Percentiles rank a stretch among this genome's conserved stretches.
Evolutionary conservation across 1,140 invertebrate genomes (phyloP).

Genomic region (Leptonema lineaticorne): DNA sequence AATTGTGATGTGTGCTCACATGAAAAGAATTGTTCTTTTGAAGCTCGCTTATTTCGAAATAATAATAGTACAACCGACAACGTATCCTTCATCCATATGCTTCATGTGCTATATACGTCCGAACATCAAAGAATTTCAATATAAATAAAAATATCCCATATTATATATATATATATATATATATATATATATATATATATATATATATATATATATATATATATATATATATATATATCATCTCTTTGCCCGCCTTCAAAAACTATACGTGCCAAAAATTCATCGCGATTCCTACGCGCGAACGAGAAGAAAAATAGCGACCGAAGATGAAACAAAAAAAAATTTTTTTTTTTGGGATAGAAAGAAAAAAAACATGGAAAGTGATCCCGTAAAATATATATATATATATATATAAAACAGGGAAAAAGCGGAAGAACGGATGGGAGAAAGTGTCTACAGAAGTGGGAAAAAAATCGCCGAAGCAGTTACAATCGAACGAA

Average conservation of each 20-base stretch:
- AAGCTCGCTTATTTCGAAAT: background rate
- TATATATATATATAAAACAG: no score
- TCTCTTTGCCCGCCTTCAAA: no score
- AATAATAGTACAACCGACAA: conserved; percentile 2
- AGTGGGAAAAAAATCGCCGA: background rate
- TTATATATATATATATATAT: no score
- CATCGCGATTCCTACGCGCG: background rate
- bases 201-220: no score
- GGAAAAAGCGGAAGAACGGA: no score
- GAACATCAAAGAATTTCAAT: conserved; percentile 4
- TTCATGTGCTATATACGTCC: background rate
- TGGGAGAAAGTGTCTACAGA: no score
- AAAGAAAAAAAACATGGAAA: no score
- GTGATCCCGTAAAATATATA: no score
- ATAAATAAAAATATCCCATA: background rate
- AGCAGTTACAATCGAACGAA: background rate
- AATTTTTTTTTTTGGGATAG: background rate
- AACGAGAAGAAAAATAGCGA: background rate
- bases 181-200: no score
- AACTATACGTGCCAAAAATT: background rate
- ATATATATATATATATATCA: no score
- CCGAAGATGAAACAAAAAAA: background rate
- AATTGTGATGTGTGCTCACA: conserved; percentile 9
- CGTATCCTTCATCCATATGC: background rate
- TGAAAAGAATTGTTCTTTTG: background rate